Base-by-base conservation (phyloP, 2,797 vertebrate species). In the Ambastaia sidthimunki region DNA sequence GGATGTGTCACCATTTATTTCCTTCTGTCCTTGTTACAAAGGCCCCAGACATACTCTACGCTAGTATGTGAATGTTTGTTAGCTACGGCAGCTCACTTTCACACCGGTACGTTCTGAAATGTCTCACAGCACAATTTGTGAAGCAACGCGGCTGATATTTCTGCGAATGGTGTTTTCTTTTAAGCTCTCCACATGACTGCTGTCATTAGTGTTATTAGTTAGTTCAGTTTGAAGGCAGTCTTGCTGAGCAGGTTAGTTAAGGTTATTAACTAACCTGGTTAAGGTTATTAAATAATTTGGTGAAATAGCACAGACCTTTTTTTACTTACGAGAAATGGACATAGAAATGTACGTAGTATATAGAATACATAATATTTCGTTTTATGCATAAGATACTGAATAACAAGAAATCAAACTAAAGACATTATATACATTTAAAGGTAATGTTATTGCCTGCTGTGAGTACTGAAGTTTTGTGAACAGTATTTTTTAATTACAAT, bases 1-100 rank as follows among this genome's bases (percentile, higher is more conserved):
- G 28, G 80, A 66, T 70, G 60, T 50, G 78, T 55, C 73, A 73
- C 21, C 37, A 21, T 80, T 73, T 80, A 28, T 55, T 67, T 73
- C 34, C 21, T 48, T 71, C 34, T 21, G 44, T 72, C 13, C 23
- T 80, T 47, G 7, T 41, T 67, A 57, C 48, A 73, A 80, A 67
- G 18, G 50, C 70, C 7, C 5, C 6, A 66, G 44, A 54, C 31
- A 19, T 28, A 3, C 47, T 25, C 68, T 15, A 12, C 19, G 13
- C 2, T 16, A 50, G 15, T 70, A 13, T 5, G 4, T 3, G 7
- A 69, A 63, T 28, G 2, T n/a, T 34, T 62, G 63, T 19, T 62
- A 34, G 66, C 18, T 57, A 25, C 4, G n/a, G 25, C 1, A 44
- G 6, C 1, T 3, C 5, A 25, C 55, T 57, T 63, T 31, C 25